A percentile compares a stretch with the other conserved stretches of the same genome.
phyloP scores from a whole-genome alignment of 2,888 invertebrate species.

The Tenthredo distinguenda region DNA sequence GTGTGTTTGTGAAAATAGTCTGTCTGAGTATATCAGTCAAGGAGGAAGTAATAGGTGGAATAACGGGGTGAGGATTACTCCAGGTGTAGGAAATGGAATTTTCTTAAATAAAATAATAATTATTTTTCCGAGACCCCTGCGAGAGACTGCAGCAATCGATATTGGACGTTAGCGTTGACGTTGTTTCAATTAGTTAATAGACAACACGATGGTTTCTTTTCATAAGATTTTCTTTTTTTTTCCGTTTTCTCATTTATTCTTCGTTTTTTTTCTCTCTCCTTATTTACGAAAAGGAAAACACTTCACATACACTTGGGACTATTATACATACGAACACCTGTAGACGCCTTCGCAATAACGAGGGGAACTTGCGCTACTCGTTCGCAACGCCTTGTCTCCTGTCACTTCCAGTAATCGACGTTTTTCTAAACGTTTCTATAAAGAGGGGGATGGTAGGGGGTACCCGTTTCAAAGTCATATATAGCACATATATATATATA shows the following conservation, averaged over 20 bases:
- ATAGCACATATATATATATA: no score
- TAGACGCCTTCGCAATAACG: conserved; percentile 27
- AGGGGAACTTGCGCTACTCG: conserved; percentile 24
- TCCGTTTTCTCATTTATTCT: conserved; percentile 50
- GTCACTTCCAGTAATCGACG: conserved; percentile 42
- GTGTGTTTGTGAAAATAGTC: not conserved
- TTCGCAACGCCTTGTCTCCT: conserved; percentile 11
- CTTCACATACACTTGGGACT: not conserved
- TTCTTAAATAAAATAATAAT: not conserved
- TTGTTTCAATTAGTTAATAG: not conserved
- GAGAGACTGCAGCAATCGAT: not conserved
- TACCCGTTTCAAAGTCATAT: not conserved
- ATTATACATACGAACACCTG: conserved; percentile 3
- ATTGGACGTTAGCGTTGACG: not conserved
- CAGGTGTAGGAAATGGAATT: not conserved
- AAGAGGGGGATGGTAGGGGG: not conserved
- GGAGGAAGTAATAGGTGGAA: not conserved
- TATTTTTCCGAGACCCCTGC: not conserved
- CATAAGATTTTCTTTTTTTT: not conserved
- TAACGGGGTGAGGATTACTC: not conserved
- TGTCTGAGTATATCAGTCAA: not conserved
- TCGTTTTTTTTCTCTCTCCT: not conserved
- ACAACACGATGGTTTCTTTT: not conserved
- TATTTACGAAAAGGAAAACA: not conserved
- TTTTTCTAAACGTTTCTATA: not conserved